Evolutionary conservation across 2,888 invertebrate genomes (phyloP).

Genomic region (Noctuana brunneofusca): DNA sequence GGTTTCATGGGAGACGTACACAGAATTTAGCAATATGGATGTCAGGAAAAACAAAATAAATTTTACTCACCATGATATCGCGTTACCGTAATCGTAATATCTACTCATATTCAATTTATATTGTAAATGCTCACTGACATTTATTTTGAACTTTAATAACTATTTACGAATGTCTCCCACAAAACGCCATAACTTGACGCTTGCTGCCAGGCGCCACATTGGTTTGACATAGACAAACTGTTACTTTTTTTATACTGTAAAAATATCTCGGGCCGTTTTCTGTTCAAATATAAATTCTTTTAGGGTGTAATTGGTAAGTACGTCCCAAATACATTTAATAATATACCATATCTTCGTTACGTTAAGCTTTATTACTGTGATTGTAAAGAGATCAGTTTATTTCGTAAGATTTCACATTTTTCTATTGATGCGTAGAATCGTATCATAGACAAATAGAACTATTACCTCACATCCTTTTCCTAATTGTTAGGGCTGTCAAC

Average conservation of each 20-base stretch:
- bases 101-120: constrained; percentile 77
- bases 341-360: not conserved
- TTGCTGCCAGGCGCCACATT: constrained; percentile 73
- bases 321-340: not conserved
- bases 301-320: constrained; percentile 4
- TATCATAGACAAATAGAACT: constrained; percentile 40
- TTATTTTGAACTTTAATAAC: constrained; percentile 56
- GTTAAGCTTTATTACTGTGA: not conserved
- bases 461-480: constrained; percentile 59
- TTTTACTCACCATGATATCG: constrained; percentile 79
- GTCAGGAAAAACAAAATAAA: constrained; percentile 53
- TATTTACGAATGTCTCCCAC: constrained; percentile 63
- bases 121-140: constrained; percentile 61
- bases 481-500: constrained; percentile 50
- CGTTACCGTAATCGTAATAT: constrained; percentile 82
- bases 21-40: constrained; percentile 73
- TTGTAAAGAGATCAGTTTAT: constrained; percentile 3
- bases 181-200: constrained; percentile 76
- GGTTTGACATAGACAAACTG: constrained; percentile 71
- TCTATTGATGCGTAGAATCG: constrained; percentile 35
- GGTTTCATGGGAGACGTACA: constrained; percentile 62
- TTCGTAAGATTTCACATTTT: not conserved
- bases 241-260: constrained; percentile 38
- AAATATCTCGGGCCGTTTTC: constrained; percentile 44
- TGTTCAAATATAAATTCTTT: constrained; percentile 9